phyloP scores from a whole-genome alignment of 2,113 vertebrate genomes.

The Otolemur garnettii region DNA sequence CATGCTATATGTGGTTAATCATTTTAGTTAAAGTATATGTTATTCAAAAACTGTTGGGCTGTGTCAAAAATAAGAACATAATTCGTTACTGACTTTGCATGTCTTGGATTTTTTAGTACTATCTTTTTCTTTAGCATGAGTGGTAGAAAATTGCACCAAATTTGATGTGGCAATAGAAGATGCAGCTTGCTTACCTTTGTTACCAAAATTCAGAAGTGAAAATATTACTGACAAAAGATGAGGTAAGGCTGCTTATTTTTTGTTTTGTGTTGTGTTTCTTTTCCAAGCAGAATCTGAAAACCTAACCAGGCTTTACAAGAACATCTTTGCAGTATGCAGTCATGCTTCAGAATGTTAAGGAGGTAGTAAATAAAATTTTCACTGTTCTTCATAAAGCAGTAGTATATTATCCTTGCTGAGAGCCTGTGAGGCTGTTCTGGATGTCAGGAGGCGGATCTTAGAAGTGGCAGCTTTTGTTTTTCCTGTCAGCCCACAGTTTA shows the following conservation, averaged over 20 bases:
- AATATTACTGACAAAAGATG: slow-evolving; percentile 40
- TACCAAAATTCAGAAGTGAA: slow-evolving; percentile 58
- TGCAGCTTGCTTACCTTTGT: slow-evolving; percentile 44
- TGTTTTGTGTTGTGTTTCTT: neutral
- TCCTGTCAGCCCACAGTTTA: slow-evolving; percentile 7
- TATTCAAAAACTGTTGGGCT: neutral
- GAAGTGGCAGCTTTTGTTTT: slow-evolving; percentile 45
- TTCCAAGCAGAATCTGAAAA: slow-evolving; percentile 31
- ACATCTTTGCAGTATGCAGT: neutral
- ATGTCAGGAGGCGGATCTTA: neutral
- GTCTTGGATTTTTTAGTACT: neutral
- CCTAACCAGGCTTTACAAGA: slow-evolving; percentile 48
- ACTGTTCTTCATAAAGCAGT: neutral
- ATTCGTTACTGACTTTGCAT: slow-evolving; percentile 33
- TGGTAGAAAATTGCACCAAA: slow-evolving; percentile 28
- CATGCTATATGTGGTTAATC: slow-evolving; percentile 32
- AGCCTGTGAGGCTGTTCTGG: slow-evolving; percentile 22
- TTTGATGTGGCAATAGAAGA: neutral
- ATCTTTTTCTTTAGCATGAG: slow-evolving; percentile 24
- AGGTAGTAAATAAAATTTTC: slow-evolving; percentile 21
- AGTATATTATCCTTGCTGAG: neutral
- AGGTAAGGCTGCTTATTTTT: neutral
- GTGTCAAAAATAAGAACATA: slow-evolving; percentile 46
- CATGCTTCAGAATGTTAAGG: slow-evolving; percentile 57
- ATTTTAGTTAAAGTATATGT: slow-evolving; percentile 48